Evolutionary conservation across 2,797 vertebrate species (phyloP), one percentile per base, ranked within the genome.

Genomic region (Harpagifer antarcticus): DNA sequence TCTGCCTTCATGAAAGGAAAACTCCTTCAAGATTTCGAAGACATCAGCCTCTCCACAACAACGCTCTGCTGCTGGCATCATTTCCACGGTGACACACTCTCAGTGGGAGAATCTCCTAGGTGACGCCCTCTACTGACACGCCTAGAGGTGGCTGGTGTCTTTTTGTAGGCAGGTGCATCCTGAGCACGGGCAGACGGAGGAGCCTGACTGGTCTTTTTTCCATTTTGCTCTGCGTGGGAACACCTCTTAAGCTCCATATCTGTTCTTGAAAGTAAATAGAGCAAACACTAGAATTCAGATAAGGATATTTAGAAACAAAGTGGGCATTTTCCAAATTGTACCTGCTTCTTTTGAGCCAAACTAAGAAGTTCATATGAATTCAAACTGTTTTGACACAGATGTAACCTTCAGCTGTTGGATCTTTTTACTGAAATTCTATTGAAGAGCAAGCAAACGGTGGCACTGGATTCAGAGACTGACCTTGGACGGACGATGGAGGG

Each of bases 121-220:
- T 72, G 85, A 93, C 92, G 76, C 88, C 88, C 89, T 86, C 85
- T 52, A 3, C 40, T 78, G 90, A 90, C 90, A 93, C 88, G 86
- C 91, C 92, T 80, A 55, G 85, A 83, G 83, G 88, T 89, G 82
- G 77, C 84, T 74, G 76, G 43, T 83, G 86, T 72, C 82, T 84
- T 78, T 81, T 81, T 82, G 67, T 72, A 82, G 86, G 88, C 94
- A 95, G 94, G 93, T 94, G 92, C 86, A 76, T 89, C 91, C 85
- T 81, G 87, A 71, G 66, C 56, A 73, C 76, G 58, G 87, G 79
- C 84, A 86, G 78, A 85, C 56, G 47, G 66, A 72, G 78, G 15
- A 71, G 61, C 23, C 63, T 67, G 68, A 55, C 56, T 23, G 54
- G n/a, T 15, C 42, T 63, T 81, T 74, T 40, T 60, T 43, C 19